Base-by-base conservation (phyloP, 2,113 vertebrate species). In the Morone saxatilis region DNA sequence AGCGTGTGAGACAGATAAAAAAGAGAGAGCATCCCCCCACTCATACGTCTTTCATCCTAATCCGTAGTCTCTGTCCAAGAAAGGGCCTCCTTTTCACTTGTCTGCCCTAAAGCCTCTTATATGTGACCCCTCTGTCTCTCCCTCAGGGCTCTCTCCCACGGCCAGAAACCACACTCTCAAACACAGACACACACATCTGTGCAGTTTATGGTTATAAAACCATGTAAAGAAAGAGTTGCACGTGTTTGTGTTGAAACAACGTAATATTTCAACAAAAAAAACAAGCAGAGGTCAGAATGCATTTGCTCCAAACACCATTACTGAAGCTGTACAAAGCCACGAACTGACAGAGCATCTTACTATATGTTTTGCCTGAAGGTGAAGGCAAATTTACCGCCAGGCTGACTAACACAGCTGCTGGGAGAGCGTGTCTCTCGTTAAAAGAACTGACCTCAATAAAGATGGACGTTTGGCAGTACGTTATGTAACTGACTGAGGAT, bases 71-170 rank as follows among this genome's bases (percentile, higher is more conserved):
- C 92, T 93, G 87, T 93, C 91, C 86, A 92, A 93, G 92, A 91
- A 91, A 94, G 93, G 94, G 94, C 94, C 93, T 92, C 94, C 93
- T 92, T 94, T 95, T 95, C 93, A 94, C 89, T 91, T 59, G 82
- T 86, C 78, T 92, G 90, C 91, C 90, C 91, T 81, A 94, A 94
- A 94, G 90, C 94, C 91, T 94, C 92, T 94, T 95, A 94, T 91
- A 94, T 22, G 83, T 93, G 93, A 94, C 92, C 94, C 84, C 69
- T 89, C 86, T 82, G 80, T 88, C 61, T 91, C 80, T 78, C 90
- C 80, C 91, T 51, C 17, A 53, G 85, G 83, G 72, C 78, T 88
- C 83, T 92, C 92, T 94, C 94, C 91, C 93, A 93, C 90, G 87
- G 71, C 84, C 85, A 91, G 74, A 78, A 89, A 69, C 62, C 72